Evolutionary conservation across 2,797 vertebrate species (phyloP).

Genomic region (Loris lydekkerianus): DNA sequence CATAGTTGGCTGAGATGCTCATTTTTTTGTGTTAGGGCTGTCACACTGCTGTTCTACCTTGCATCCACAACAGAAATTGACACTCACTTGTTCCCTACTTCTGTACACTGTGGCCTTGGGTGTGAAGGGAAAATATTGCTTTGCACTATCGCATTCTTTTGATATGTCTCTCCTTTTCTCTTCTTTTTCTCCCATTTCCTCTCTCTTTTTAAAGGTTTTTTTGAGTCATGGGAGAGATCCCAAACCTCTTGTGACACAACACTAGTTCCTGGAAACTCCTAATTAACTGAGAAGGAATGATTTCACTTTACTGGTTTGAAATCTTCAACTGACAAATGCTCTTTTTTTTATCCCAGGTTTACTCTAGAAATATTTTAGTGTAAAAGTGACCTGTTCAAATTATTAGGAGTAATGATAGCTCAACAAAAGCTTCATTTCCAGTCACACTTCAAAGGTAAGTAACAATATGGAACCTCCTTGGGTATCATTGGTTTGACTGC

Average conservation of each 20-base stretch:
- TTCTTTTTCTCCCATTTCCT: constrained; percentile 67
- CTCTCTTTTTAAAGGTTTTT: constrained; percentile 79
- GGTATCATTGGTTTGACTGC: not conserved
- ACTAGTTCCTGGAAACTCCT: constrained; percentile 63
- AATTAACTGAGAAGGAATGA: constrained; percentile 30
- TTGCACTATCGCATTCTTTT: constrained; percentile 83
- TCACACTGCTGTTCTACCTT: constrained; percentile 77
- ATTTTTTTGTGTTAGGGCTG: constrained; percentile 85
- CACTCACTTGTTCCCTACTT: constrained; percentile 78
- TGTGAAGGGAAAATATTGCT: constrained; percentile 89
- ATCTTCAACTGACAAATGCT: constrained; percentile 75
- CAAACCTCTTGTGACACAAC: constrained; percentile 61
- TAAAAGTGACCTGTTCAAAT: not conserved
- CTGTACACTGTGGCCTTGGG: constrained; percentile 86
- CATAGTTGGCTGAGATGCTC: constrained; percentile 79
- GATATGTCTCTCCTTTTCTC: constrained; percentile 84
- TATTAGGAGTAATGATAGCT: not conserved
- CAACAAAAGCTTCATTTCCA: not conserved
- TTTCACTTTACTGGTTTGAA: constrained; percentile 68
- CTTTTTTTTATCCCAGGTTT: not conserved
- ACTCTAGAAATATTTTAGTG: constrained; percentile 10
- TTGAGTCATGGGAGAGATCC: constrained; percentile 73
- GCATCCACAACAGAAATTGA: constrained; percentile 86
- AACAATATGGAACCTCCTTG: not conserved
- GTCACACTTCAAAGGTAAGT: not conserved